Evolutionary conservation across 2,888 invertebrate genomes (phyloP), one percentile per base, ranked within the genome.

Genomic region (Mythimna vitellina): DNA sequence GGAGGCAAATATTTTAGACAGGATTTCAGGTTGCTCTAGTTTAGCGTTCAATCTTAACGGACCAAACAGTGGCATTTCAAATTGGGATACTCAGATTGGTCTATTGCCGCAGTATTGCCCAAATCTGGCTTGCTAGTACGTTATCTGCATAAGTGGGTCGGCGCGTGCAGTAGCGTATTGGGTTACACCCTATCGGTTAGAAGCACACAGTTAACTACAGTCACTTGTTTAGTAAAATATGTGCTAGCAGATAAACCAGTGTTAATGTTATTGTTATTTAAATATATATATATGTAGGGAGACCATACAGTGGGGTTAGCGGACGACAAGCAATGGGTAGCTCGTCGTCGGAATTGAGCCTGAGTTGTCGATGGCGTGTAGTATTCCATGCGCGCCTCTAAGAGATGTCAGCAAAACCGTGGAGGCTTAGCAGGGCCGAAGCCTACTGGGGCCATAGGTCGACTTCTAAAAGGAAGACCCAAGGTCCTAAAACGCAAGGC

Each of bases 101-200:
- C 46, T 38, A 17, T 0, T 35, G 22, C 17, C 22, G 10, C 35
- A 49, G 14, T 12, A 54, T 68, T 68, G 29, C 29, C 46, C 14
- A 54, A 77, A 68, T 68, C 42, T 35, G 35, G 29, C 20, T 32
- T 51, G 14, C 9, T 60, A 17, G 22, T 51, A 38, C 14, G 53
- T 68, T 80, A 78, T 82, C 73, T 32, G 56, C 25, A 29, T 64
- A 67, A 29, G 57, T 69, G 29, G 35, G n/a, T 29, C 46, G 61
- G 61, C 82, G 70, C 82, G 82, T 73, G 80, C 66, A 29, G 12
- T 14, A 53, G 2, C 65, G 65, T 65, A 57, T 80, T 69, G 61
- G 63, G 61, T 78, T 70, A 38, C 82, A 78, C 64, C 69, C 80
- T 9, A 51, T 73, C 60, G 29, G 54, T 22, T 25, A 54, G 20